A percentile compares a stretch with the other conserved stretches of the same genome.
Evolutionary conservation across 2,888 invertebrate genomes (phyloP).

Genomic region (Philaethria dido): DNA sequence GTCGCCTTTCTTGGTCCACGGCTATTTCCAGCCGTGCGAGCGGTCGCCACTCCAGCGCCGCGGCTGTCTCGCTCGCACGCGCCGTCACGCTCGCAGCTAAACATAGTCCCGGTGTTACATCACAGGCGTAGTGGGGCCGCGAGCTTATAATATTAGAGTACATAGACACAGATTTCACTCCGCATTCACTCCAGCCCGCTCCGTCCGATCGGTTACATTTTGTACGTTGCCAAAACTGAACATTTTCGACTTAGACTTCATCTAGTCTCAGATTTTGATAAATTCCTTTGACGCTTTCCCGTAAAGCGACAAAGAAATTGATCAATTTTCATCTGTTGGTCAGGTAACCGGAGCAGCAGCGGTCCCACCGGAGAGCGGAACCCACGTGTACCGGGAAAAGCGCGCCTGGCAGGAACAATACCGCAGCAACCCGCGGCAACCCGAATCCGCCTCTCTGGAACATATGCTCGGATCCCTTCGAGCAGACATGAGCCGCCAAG

Average conservation of each 20-base stretch:
- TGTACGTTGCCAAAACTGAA: slow-evolving; percentile 64
- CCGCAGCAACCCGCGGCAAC: slow-evolving; percentile 82
- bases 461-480: slow-evolving; percentile 97
- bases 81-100: slow-evolving; percentile 63
- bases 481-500: slow-evolving; percentile 99
- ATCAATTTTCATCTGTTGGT: slow-evolving; percentile 30
- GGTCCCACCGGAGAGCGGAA: slow-evolving; percentile 69
- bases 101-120: slow-evolving; percentile 80
- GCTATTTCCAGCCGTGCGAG: slow-evolving; percentile 81
- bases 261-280: slow-evolving; percentile 22
- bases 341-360: slow-evolving; percentile 71
- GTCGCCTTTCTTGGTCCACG: slow-evolving; percentile 85
- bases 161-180: slow-evolving; percentile 81
- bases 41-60: slow-evolving; percentile 68
- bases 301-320: slow-evolving; percentile 28
- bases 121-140: slow-evolving; percentile 78
- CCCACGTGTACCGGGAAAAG: slow-evolving; percentile 86
- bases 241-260: slow-evolving; percentile 47
- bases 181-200: slow-evolving; percentile 76
- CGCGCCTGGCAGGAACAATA: slow-evolving; percentile 82
- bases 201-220: slow-evolving; percentile 66
- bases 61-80: slow-evolving; percentile 66
- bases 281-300: slow-evolving; percentile 35
- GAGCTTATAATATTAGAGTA: slow-evolving; percentile 83
- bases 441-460: slow-evolving; percentile 84